phyloP scores from a whole-genome alignment of 2,888 invertebrate genomes.

The Polymixis lichenea region DNA sequence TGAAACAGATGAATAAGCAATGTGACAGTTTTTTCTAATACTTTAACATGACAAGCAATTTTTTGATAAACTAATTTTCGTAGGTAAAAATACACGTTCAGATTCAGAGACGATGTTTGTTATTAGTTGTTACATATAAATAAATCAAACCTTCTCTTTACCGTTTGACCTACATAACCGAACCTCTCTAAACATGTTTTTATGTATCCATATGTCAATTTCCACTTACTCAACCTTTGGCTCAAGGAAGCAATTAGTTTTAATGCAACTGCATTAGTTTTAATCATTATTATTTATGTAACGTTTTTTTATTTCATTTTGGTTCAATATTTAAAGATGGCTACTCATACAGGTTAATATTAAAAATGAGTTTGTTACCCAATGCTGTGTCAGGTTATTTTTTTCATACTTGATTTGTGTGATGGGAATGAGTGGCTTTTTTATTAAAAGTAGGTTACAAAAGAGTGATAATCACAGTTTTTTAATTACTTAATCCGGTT shows the following conservation, averaged over 20 bases:
- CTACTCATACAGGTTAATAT: background rate
- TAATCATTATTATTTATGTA: slow-evolving; percentile 35
- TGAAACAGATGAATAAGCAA: too few relatives aligned
- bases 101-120: background rate
- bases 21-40: too few relatives aligned
- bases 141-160: slow-evolving; percentile 23
- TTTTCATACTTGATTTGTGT: slow-evolving; percentile 25
- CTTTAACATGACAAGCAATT: too few relatives aligned
- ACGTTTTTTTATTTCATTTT: slow-evolving; percentile 15
- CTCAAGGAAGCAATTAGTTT: slow-evolving; percentile 67
- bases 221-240: slow-evolving; percentile 59
- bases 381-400: slow-evolving; percentile 11
- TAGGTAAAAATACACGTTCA: too few relatives aligned
- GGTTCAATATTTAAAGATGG: slow-evolving; percentile 11
- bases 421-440: slow-evolving; percentile 15
- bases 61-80: too few relatives aligned
- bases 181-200: slow-evolving; percentile 46
- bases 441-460: slow-evolving; percentile 23
- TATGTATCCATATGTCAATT: slow-evolving; percentile 53
- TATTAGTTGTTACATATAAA: background rate
- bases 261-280: slow-evolving; percentile 61
- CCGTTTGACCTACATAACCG: slow-evolving; percentile 46
- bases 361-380: background rate
- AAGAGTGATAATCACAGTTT: slow-evolving; percentile 22
- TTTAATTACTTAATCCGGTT: slow-evolving; percentile 1